Percentiles rank a stretch among this genome's conserved stretches.
Conservation (phyloP, 1,140 invertebrate species). For the Babylonia areolata region DNA sequence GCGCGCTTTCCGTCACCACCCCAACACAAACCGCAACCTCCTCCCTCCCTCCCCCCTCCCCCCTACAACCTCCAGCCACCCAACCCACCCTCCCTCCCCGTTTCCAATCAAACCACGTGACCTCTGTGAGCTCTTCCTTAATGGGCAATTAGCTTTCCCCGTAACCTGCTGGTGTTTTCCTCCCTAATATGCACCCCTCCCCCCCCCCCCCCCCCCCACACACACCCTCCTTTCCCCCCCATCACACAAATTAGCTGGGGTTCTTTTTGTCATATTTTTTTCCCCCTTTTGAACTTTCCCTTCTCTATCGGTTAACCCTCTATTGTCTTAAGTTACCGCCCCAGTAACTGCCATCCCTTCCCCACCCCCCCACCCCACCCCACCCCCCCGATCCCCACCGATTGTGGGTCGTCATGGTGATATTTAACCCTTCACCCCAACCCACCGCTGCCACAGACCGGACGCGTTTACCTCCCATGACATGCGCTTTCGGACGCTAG, state of each 20-base stretch:
- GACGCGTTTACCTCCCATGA: not conserved
- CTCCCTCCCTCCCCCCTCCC: too few species aligned
- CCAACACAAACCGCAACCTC: not conserved
- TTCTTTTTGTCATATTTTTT: too few species aligned
- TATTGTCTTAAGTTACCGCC: not conserved
- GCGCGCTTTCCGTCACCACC: too few species aligned
- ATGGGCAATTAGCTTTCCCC: not conserved
- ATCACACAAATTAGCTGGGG: not conserved
- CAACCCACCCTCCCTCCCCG: too few species aligned
- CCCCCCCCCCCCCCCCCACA: too few species aligned
- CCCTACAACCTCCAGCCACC: too few species aligned
- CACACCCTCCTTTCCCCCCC: too few species aligned
- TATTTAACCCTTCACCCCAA: not conserved
- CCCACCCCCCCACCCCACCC: not conserved
- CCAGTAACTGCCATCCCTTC: not conserved
- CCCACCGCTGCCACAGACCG: slow-evolving; percentile 7
- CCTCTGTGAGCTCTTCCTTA: too few species aligned
- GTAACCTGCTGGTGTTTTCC: not conserved
- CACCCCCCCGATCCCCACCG: too few species aligned
- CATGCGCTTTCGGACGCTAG: not conserved
- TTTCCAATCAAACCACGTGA: too few species aligned
- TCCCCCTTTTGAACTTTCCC: slow-evolving; percentile 2
- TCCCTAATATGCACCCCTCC: not conserved
- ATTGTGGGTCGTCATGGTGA: not conserved
- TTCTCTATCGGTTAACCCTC: not conserved